Base-by-base conservation (phyloP, 2,113 vertebrate genomes). In the Cololabis saira region DNA sequence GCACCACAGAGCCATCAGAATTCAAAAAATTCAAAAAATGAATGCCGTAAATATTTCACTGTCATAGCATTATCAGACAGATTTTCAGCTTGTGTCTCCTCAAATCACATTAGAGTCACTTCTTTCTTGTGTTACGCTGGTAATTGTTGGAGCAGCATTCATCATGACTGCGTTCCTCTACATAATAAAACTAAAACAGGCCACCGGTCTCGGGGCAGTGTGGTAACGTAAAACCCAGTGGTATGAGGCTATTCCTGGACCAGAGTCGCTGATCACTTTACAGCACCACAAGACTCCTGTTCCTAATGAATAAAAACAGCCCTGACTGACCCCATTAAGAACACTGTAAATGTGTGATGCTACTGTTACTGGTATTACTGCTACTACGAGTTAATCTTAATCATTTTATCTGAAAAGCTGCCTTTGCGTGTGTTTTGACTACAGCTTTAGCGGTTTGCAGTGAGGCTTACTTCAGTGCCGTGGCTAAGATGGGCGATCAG, bases 401-500 rank as follows among this genome's bases (percentile, higher is more conserved):
- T 14, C 8, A 33, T 0, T 56, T 22, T 21, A 2, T 33, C 21
- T 58, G 6, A 58, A 49, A 49, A 45, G 13, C 2, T 49, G 12
- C 2, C 22, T 48, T 22, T 81, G 44, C 52, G 16, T 71, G 27
- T 68, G 10, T 67, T 4, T 56, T 12, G 48, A 42, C 30, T 14
- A 5, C 87, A 97, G 96, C 93, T 0, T 85, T 98, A 75, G 93
- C 95, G 0, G 86, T 94, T 76, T 95, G 94, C 0, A 95, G 96
- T 6, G 95, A 97, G 73, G 92, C 95, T 15, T 97, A 98, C 88
- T 98, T 97, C 87, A 94, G 87, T 0, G 95, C 95, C 2, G 92
- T 98, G 2, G 94, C 95, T 77, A 97, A 96, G 89, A 96, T 98
- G 67, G 97, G 95, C 9, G 95, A 97, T 72, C 95, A 94, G 75